Conservation (phyloP, 2,888 invertebrate species). For the Bellardia bayeri region DNA sequence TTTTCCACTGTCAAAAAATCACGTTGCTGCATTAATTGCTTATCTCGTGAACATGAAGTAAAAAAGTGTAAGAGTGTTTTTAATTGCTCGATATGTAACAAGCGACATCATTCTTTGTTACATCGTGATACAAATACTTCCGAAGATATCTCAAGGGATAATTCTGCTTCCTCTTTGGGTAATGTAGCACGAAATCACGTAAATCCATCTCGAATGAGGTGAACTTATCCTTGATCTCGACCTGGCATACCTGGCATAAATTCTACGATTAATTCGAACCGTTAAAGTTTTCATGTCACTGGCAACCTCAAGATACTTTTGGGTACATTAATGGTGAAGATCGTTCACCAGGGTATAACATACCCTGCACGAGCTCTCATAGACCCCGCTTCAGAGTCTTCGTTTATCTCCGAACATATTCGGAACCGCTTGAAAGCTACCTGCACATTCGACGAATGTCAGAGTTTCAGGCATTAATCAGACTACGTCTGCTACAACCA, state of each 20-base stretch:
- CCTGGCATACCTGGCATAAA: too few species aligned
- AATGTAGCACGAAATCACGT: too few species aligned
- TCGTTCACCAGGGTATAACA: not conserved
- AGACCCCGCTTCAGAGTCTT: too few species aligned
- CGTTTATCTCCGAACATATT: not conserved
- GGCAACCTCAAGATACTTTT: not conserved
- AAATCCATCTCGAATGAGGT: not conserved
- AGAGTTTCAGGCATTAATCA: not conserved
- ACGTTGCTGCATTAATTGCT: slow-evolving; percentile 25
- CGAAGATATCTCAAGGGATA: not conserved
- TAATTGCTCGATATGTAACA: not conserved
- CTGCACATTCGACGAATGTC: not conserved
- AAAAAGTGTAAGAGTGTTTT: not conserved
- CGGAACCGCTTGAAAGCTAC: not conserved
- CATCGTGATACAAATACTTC: not conserved
- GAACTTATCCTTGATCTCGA: not conserved
- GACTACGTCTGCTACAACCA: not conserved
- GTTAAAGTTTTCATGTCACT: not conserved
- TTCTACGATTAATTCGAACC: not conserved
- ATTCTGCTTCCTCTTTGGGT: too few species aligned
- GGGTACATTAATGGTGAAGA: not conserved
- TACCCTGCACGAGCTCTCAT: too few species aligned
- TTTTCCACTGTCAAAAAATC: not conserved
- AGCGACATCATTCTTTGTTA: not conserved
- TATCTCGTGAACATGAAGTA: not conserved